These are phyloP conservation scores for Toxonevra muliebris DNA, from an alignment of 2,888 invertebrate genomes.

Conservation along the genomic window DNA sequence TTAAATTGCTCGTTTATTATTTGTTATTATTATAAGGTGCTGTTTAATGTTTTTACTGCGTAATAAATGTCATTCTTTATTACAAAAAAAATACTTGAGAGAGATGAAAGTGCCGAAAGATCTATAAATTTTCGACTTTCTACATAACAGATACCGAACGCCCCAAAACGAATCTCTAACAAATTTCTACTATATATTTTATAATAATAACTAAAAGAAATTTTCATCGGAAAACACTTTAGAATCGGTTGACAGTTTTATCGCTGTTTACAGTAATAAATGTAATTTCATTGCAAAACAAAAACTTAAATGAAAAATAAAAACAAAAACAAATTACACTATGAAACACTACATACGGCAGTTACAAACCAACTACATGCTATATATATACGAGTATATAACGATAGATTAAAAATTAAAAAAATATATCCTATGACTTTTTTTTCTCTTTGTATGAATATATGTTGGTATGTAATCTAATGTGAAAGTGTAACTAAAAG, in stretches of 20 bases:
- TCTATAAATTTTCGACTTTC: conserved; percentile 2
- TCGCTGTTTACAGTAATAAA: conserved; percentile 47
- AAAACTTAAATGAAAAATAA: conserved; percentile 18
- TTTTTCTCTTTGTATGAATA: too few relatives aligned
- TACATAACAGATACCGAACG: background rate
- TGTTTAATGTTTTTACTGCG: conserved; percentile 37
- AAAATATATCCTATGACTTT: too few relatives aligned
- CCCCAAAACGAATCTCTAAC: background rate
- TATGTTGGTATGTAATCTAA: too few relatives aligned
- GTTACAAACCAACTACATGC: too few relatives aligned
- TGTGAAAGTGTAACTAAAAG: too few relatives aligned
- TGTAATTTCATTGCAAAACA: conserved; percentile 41
- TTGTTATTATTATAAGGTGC: conserved; percentile 25
- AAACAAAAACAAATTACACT: background rate
- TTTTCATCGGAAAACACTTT: too few relatives aligned
- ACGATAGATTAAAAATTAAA: too few relatives aligned
- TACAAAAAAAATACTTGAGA: conserved; percentile 20
- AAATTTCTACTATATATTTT: background rate
- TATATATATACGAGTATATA: too few relatives aligned
- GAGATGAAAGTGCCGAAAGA: conserved; percentile 38
- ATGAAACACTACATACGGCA: background rate
- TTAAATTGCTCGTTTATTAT: background rate
- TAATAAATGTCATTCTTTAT: conserved; percentile 40
- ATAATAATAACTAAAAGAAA: background rate
- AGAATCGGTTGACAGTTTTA: conserved; percentile 42